Conservation (phyloP, 2,888 invertebrate genomes). For the Lasius platythorax region DNA sequence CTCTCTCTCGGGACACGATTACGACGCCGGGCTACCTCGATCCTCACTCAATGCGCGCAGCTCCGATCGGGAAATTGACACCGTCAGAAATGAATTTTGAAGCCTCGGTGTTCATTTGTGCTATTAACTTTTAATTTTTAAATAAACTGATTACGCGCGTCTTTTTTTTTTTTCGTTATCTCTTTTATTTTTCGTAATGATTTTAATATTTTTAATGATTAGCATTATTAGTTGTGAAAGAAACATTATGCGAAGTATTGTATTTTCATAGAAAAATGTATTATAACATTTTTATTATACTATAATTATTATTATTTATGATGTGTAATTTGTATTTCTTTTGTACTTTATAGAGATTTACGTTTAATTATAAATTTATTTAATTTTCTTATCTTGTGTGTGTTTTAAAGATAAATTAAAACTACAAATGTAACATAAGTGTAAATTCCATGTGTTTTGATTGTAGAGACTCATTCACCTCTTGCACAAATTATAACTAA, state of each 20-base stretch:
- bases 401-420: background rate
- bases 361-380: background rate
- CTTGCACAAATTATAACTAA: conserved; percentile 1
- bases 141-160: background rate
- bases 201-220: background rate
- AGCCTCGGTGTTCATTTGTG: conserved; percentile 1
- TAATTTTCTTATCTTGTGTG: background rate
- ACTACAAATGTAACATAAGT: background rate
- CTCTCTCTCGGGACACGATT: conserved; percentile 85
- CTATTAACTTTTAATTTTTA: background rate
- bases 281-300: background rate
- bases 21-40: conserved; percentile 78
- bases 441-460: conserved; percentile 6
- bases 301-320: background rate
- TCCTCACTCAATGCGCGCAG: conserved; percentile 36
- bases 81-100: conserved; percentile 32
- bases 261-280: background rate
- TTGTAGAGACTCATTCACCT: background rate
- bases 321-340: background rate
- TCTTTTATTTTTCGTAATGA: background rate
- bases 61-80: conserved; percentile 56
- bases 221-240: background rate
- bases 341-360: background rate
- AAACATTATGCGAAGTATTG: background rate
- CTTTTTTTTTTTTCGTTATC: background rate